phyloP scores from a whole-genome alignment of 2,113 vertebrate genomes.

The Saccopteryx bilineata region DNA sequence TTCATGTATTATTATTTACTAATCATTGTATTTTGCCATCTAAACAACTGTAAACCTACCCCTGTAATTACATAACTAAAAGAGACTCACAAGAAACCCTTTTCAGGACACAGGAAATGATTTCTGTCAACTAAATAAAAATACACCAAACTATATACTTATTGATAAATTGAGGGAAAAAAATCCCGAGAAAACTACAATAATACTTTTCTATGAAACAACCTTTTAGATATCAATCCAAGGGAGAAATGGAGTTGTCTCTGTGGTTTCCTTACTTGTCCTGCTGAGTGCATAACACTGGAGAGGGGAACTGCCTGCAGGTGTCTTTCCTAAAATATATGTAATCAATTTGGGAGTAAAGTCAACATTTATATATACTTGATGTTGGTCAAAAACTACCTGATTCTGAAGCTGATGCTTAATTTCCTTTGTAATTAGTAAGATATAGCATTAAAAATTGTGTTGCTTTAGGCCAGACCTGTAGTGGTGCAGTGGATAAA shows the following conservation, averaged over 20 bases:
- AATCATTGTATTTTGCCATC: no score
- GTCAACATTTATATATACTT: neutral
- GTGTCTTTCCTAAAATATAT: neutral
- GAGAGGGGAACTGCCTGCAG: neutral
- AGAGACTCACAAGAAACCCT: neutral
- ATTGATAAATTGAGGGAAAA: neutral
- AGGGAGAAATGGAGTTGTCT: neutral
- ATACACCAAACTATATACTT: neutral
- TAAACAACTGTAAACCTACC: no score
- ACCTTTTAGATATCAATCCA: neutral
- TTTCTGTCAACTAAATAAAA: neutral
- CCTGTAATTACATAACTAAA: neutral
- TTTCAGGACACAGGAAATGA: neutral
- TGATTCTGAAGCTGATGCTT: neutral
- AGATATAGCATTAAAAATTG: neutral
- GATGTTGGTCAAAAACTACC: neutral
- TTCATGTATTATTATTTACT: no score
- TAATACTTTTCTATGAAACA: conserved; percentile 2
- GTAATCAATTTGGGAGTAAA: neutral
- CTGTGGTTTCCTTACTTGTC: neutral
- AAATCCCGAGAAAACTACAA: neutral
- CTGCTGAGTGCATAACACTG: neutral
- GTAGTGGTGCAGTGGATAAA: no score
- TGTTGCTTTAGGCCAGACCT: neutral
- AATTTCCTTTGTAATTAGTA: conserved; percentile 7